Percentiles rank a stretch among this genome's conserved stretches.
phyloP scores from a whole-genome alignment of 1,140 invertebrate genomes.

The Hesperophylax magnus region DNA sequence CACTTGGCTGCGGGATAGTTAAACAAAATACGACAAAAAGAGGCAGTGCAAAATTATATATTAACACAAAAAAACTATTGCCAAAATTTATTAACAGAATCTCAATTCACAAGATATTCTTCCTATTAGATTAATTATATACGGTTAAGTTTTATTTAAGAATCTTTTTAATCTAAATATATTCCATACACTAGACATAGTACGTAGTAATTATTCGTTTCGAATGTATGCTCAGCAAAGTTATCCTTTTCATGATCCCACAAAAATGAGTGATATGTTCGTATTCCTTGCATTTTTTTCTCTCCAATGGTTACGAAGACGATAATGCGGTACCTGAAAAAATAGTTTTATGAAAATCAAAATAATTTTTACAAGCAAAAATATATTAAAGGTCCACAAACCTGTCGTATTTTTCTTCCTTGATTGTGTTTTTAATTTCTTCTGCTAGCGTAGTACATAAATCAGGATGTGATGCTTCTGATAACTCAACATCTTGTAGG shows the following conservation, averaged over 20 bases:
- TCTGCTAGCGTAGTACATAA: conserved; percentile 63
- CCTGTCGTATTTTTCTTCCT: conserved; percentile 70
- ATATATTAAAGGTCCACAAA: too few species aligned
- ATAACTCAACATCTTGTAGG: conserved; percentile 66
- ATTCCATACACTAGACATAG: conserved; percentile 72
- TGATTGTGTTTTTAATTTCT: conserved; percentile 63
- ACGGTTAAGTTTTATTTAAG: background rate
- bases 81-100: too few species aligned
- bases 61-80: too few species aligned
- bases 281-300: conserved; percentile 71
- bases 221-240: conserved; percentile 69
- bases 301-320: conserved; percentile 73
- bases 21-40: too few species aligned
- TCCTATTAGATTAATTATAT: too few species aligned
- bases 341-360: conserved; percentile 43
- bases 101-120: too few species aligned
- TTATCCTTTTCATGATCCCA: conserved; percentile 74
- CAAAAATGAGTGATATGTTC: conserved; percentile 70
- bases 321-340: conserved; percentile 73
- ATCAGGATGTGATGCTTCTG: conserved; percentile 64
- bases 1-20: too few species aligned
- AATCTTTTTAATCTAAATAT: conserved; percentile 72
- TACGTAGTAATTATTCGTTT: conserved; percentile 71
- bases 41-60: too few species aligned
- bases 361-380: conserved; percentile 41